Percentiles rank a stretch among this genome's conserved stretches.
These are phyloP conservation scores for Prorops nasuta DNA, from an alignment of 1,140 invertebrate genomes.

Conservation along the genomic window DNA sequence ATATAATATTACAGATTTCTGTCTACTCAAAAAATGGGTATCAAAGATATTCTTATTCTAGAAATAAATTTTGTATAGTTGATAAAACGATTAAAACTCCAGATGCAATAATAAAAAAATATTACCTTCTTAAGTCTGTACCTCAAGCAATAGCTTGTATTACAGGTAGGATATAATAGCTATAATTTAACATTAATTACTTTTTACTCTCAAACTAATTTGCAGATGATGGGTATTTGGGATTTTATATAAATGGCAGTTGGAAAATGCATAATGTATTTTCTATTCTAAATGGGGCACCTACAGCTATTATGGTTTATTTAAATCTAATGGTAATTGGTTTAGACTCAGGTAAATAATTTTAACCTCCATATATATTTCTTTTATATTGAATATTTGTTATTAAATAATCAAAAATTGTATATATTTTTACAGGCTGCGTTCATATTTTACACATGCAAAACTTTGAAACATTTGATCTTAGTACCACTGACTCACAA, in stretches of 20 bases:
- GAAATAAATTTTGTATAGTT: not conserved
- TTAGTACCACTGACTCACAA: conserved; percentile 12
- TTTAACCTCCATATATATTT: not conserved
- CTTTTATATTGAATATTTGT: not conserved
- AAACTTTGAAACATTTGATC: conserved; percentile 19
- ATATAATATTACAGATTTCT: conserved; percentile 13
- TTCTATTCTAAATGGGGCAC: conserved; percentile 13
- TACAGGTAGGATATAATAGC: conserved; percentile 14
- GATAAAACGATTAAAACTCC: conserved; percentile 8
- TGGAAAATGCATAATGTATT: conserved; percentile 28
- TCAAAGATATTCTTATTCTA: conserved; percentile 11
- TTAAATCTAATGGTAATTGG: conserved; percentile 24
- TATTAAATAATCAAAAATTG: not conserved
- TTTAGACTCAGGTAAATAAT: conserved; percentile 24
- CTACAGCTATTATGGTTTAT: conserved; percentile 21
- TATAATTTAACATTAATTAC: not conserved
- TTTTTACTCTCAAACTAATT: conserved; percentile 2
- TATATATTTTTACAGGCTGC: conserved; percentile 17
- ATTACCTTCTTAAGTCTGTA: conserved; percentile 26
- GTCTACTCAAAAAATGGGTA: conserved; percentile 19
- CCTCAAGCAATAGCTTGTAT: conserved; percentile 21
- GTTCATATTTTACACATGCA: conserved; percentile 22
- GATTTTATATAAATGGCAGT: conserved; percentile 17
- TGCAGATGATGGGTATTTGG: conserved; percentile 24
- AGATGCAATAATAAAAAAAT: conserved; percentile 17